Evolutionary conservation across 2,888 invertebrate species (phyloP).

Genomic region (Drosophila rellima): DNA sequence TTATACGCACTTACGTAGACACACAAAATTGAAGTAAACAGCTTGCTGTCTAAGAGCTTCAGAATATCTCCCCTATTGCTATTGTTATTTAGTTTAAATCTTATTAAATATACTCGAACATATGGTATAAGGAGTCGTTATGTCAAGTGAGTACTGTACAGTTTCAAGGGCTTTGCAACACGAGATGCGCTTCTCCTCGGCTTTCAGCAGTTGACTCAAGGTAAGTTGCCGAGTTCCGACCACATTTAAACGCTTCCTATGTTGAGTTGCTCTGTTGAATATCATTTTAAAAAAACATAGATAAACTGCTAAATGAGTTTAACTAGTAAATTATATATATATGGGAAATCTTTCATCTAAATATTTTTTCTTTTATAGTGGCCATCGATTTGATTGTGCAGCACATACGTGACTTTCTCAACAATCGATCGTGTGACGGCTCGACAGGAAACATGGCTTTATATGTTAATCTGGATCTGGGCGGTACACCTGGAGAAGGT

Average conservation of each 20-base stretch:
- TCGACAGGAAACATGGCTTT: slow-evolving; percentile 81
- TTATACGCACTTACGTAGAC: slow-evolving; percentile 24
- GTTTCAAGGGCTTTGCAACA: slow-evolving; percentile 15
- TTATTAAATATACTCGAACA: not conserved
- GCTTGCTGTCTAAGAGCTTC: too few species aligned
- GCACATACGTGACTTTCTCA: slow-evolving; percentile 96
- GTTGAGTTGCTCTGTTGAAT: slow-evolving; percentile 54
- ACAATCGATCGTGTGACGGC: slow-evolving; percentile 86
- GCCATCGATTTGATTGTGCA: slow-evolving; percentile 99
- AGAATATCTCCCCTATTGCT: not conserved
- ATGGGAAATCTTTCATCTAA: not conserved
- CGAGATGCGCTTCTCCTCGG: not conserved
- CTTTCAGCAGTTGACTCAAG: slow-evolving; percentile 23
- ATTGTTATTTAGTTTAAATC: slow-evolving; percentile 3
- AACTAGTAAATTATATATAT: not conserved
- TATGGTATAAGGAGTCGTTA: not conserved
- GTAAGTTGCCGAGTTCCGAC: slow-evolving; percentile 36
- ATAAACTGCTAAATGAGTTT: slow-evolving; percentile 10
- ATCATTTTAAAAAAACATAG: slow-evolving; percentile 28
- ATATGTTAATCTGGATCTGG: slow-evolving; percentile 73
- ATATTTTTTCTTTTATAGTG: slow-evolving; percentile 88
- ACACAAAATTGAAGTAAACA: slow-evolving; percentile 6
- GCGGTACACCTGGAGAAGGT: slow-evolving; percentile 32
- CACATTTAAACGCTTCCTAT: slow-evolving; percentile 35
- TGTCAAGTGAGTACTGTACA: slow-evolving; percentile 51